A percentile compares a stretch with the other conserved stretches of the same genome.
phyloP scores from a whole-genome alignment of 2,797 vertebrate species.

The Knipowitschia caucasica region DNA sequence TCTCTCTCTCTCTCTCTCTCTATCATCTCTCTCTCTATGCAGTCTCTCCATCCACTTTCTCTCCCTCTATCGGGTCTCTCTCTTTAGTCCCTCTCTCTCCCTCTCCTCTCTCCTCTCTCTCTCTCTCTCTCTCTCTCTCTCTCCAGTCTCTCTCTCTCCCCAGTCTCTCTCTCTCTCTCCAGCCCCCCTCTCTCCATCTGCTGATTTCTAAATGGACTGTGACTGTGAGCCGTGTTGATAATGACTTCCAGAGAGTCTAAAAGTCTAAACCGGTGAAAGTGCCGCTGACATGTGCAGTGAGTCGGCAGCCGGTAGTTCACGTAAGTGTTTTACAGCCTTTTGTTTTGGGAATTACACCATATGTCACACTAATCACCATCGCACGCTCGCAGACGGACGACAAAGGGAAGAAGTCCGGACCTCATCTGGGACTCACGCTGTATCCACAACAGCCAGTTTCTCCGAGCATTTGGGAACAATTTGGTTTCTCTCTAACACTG shows the following conservation, averaged over 20 bases:
- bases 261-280: slow-evolving; percentile 16
- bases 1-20: too few relatives aligned
- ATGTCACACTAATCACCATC: slow-evolving; percentile 14
- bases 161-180: slow-evolving; percentile 13
- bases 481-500: slow-evolving; percentile 43
- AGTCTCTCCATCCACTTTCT: too few relatives aligned
- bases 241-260: slow-evolving; percentile 1
- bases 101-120: too few relatives aligned
- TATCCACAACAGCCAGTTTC: slow-evolving; percentile 43
- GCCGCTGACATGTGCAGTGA: slow-evolving; percentile 1
- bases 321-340: slow-evolving; percentile 19
- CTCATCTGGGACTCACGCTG: slow-evolving; percentile 40
- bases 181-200: neutral
- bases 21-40: too few relatives aligned
- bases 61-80: too few relatives aligned
- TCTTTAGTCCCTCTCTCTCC: too few relatives aligned
- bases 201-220: slow-evolving; percentile 6
- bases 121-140: too few relatives aligned
- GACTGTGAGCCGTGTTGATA: neutral
- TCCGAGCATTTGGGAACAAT: slow-evolving; percentile 69
- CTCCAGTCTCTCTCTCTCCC: too few relatives aligned
- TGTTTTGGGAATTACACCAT: slow-evolving; percentile 13
- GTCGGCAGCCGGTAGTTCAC: slow-evolving; percentile 17
- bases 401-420: slow-evolving; percentile 21
- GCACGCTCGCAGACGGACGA: slow-evolving; percentile 17